phyloP scores from a whole-genome alignment of 2,888 invertebrate genomes.

The Biston stratarius region DNA sequence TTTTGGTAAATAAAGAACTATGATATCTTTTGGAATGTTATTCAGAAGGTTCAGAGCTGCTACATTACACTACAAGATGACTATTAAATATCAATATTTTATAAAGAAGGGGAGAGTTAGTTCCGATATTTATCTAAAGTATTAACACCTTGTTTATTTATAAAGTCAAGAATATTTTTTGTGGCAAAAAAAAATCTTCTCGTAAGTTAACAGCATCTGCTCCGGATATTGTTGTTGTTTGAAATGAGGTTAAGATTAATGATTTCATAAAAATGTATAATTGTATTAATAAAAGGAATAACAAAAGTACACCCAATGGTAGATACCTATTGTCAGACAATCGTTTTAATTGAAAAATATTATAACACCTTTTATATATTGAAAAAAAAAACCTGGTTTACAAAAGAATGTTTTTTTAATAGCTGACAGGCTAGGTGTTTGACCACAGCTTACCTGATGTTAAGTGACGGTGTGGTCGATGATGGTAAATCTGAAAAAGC shows the following conservation, averaged over 20 bases:
- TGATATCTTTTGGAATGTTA: constrained; percentile 70
- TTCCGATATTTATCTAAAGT: constrained; percentile 74
- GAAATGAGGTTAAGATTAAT: constrained; percentile 59
- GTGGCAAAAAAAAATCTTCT: constrained; percentile 62
- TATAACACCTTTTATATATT: background rate
- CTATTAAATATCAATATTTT: constrained; percentile 85
- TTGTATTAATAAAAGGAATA: constrained; percentile 42
- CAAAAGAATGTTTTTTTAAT: too few species aligned
- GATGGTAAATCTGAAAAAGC: too few species aligned
- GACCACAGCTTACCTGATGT: too few species aligned
- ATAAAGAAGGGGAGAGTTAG: constrained; percentile 72
- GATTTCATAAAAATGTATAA: constrained; percentile 49
- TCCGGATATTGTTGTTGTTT: constrained; percentile 62
- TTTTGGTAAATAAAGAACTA: constrained; percentile 42
- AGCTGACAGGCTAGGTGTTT: too few species aligned
- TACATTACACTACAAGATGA: constrained; percentile 79
- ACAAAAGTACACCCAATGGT: background rate
- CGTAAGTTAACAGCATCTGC: constrained; percentile 71
- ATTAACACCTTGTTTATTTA: constrained; percentile 85
- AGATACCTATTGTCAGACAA: background rate
- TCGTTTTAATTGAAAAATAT: background rate
- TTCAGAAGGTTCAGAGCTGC: constrained; percentile 76
- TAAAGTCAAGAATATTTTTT: constrained; percentile 60
- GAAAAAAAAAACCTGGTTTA: too few species aligned
- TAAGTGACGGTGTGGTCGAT: too few species aligned